Base-by-base conservation (phyloP, 1,140 invertebrate species). In the Sycophila sp. region DNA sequence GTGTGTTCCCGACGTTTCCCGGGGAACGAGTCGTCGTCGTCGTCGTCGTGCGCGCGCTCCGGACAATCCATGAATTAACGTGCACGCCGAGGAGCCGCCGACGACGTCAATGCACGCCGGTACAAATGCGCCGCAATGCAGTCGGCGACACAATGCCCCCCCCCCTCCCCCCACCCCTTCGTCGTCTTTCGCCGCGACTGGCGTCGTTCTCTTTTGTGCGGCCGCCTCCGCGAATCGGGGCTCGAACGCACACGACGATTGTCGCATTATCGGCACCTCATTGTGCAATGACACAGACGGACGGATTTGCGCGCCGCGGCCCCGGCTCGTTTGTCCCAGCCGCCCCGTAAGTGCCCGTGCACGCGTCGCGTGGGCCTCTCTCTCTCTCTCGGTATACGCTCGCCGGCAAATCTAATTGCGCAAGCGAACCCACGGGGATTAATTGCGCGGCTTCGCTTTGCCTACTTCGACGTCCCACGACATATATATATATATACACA, bases 261-360 rank as follows among this genome's bases (percentile, higher is more conserved):
- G 56, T 59, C 56, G 36, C 56, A 59, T 59, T 59, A 59, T 59
- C 56, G 56, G 32, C 56, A 15, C 56, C 34, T 59, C 26, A 59
- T 59, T 59, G 38, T 62, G 59, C 19, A 62, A 62, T 28, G 40
- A 30, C 59, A 32, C 24, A n/a, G n/a, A 26, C 59, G 13, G 26
- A 62, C 38, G 59, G 40, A 62, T 62, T 62, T 62, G 34, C 30
- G n/a, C 49, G 8, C 24, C 22, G 10, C 49, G 19, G n/a, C n/a
- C n/a, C n/a, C n/a, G n/a, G n/a, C n/a, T n/a, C n/a, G n/a, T n/a
- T n/a, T n/a, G n/a, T n/a, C n/a, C n/a, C n/a, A n/a, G n/a, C n/a
- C n/a, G n/a, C n/a, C n/a, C n/a, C n/a, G n/a, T n/a, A n/a, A n/a
- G n/a, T n/a, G n/a, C n/a, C n/a, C 24, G 8, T 13, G 32, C 5